These are phyloP conservation scores for Limnothrissa miodon DNA, from an alignment of 2,113 vertebrate species.

Conservation along the genomic window DNA sequence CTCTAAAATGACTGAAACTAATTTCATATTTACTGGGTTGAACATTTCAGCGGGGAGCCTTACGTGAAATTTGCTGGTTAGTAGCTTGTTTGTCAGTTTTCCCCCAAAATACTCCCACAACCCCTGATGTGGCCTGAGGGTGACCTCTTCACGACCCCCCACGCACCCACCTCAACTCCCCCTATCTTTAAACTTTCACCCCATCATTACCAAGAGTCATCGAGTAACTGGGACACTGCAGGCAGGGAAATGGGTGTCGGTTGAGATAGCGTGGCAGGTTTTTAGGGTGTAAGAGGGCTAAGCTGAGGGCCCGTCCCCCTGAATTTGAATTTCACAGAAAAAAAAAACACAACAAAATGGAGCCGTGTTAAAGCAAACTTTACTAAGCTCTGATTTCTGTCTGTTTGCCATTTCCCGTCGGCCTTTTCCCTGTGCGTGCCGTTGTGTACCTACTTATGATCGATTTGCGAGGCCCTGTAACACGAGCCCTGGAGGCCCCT, in stretches of 20 bases:
- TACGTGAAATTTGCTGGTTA: background rate
- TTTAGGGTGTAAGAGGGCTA: slow-evolving; percentile 33
- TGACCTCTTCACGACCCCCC: background rate
- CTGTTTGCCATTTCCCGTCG: slow-evolving; percentile 48
- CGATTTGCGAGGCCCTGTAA: slow-evolving; percentile 62
- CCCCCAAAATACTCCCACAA: background rate
- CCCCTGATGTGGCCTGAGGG: background rate
- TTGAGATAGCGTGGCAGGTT: slow-evolving; percentile 42
- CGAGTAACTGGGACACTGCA: slow-evolving; percentile 17
- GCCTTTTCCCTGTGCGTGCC: slow-evolving; percentile 30
- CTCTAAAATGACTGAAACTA: background rate
- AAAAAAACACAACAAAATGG: background rate
- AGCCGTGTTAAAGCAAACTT: background rate
- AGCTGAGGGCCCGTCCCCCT: slow-evolving; percentile 16
- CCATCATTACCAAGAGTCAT: background rate
- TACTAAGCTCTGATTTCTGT: slow-evolving; percentile 13
- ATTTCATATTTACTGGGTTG: background rate
- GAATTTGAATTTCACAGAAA: background rate
- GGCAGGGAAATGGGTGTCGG: slow-evolving; percentile 46
- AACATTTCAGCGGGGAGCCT: no score
- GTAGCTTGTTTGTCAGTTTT: background rate
- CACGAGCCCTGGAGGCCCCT: slow-evolving; percentile 54
- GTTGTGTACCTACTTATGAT: slow-evolving; percentile 58
- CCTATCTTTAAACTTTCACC: background rate
- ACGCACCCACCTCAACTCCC: background rate